Evolutionary conservation across 2,113 vertebrate genomes (phyloP).

Genomic region (Puma concolor): DNA sequence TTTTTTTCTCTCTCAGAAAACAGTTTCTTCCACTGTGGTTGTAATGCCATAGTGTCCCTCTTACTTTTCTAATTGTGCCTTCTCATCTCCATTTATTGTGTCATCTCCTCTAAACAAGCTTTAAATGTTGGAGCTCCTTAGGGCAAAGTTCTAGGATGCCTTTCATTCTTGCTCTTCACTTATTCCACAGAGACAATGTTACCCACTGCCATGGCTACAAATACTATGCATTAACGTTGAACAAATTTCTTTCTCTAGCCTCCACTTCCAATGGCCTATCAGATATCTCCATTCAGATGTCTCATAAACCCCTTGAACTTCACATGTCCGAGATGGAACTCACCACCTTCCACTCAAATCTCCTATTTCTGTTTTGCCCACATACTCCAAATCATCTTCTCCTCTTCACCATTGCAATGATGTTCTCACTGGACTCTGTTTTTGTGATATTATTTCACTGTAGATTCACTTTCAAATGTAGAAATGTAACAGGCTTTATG

Average conservation of each 20-base stretch:
- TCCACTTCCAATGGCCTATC: neutral
- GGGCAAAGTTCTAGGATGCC: neutral
- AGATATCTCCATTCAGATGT: neutral
- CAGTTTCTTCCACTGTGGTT: neutral
- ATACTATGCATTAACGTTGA: neutral
- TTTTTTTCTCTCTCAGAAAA: neutral
- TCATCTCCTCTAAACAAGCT: neutral
- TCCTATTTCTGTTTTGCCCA: neutral
- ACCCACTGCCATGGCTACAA: neutral
- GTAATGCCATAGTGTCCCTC: neutral
- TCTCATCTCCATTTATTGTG: neutral
- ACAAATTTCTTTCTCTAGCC: neutral
- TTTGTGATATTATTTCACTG: neutral
- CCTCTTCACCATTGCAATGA: neutral
- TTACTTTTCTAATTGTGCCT: neutral
- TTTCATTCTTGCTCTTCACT: neutral
- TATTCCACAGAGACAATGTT: neutral
- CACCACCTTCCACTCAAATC: neutral
- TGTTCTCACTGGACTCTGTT: neutral
- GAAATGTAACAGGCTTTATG: neutral
- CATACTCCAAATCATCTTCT: neutral
- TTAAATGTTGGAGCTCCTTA: neutral
- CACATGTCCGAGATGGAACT: neutral
- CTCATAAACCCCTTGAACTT: neutral
- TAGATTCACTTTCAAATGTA: neutral